These are phyloP conservation scores for Rhegmatorhina hoffmannsi DNA, from an alignment of 2,113 vertebrate genomes.

Conservation along the genomic window DNA sequence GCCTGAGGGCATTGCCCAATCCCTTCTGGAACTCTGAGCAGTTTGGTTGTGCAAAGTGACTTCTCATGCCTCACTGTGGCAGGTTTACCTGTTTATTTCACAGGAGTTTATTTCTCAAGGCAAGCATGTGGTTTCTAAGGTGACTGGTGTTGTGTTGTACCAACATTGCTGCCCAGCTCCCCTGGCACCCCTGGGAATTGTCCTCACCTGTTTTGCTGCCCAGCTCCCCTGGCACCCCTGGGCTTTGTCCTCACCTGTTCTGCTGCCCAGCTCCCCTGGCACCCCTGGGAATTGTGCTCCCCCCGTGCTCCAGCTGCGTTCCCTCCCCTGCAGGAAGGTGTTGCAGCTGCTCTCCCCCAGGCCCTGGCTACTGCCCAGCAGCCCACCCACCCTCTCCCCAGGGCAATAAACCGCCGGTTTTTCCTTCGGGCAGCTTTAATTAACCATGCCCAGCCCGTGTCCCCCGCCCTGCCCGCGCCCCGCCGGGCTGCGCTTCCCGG, in stretches of 20 bases:
- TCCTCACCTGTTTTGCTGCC: neutral
- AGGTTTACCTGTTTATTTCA: neutral
- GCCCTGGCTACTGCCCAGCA: neutral
- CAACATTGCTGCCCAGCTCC: rapidly evolving
- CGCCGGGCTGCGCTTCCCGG: neutral
- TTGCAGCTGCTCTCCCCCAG: rapidly evolving
- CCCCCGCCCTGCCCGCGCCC: too few species aligned
- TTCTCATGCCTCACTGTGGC: neutral
- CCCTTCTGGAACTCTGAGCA: neutral
- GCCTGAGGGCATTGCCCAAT: neutral
- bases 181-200: neutral
- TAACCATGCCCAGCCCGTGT: too few species aligned
- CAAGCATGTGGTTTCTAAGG: neutral
- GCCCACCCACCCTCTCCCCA: neutral
- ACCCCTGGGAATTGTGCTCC: neutral
- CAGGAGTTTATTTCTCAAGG: neutral
- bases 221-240: neutral
- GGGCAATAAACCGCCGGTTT: too few species aligned
- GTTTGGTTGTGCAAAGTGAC: neutral
- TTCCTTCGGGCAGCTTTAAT: too few species aligned
- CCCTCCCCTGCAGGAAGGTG: neutral
- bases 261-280: neutral
- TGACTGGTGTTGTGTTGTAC: rapidly evolving
- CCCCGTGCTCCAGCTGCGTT: neutral
- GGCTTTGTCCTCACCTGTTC: neutral